Percentiles rank a stretch among this genome's conserved stretches.
These are phyloP conservation scores for Drosophila burlai DNA, from an alignment of 1,140 invertebrate species.

Conservation along the genomic window DNA sequence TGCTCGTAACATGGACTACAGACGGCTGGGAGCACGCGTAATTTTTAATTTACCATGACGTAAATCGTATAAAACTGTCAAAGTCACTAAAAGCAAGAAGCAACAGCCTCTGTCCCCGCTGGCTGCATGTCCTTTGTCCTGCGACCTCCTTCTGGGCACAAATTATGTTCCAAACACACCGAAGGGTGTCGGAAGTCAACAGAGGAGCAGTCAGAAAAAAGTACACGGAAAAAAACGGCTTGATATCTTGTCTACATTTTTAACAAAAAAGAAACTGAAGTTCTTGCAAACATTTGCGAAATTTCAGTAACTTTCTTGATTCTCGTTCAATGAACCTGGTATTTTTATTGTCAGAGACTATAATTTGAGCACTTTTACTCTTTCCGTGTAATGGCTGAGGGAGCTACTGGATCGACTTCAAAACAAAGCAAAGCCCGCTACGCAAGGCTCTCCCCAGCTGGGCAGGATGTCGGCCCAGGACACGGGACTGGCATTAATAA, in stretches of 20 bases:
- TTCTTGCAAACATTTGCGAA: background rate
- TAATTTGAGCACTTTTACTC: background rate
- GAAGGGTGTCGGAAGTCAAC: slow-evolving; percentile 79
- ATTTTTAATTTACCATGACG: slow-evolving; percentile 82
- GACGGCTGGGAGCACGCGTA: slow-evolving; percentile 60
- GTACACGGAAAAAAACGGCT: background rate
- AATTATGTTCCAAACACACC: slow-evolving; percentile 71
- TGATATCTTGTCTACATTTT: background rate
- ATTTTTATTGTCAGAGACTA: background rate
- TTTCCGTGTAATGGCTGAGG: slow-evolving; percentile 1
- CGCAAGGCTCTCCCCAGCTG: slow-evolving; percentile 43
- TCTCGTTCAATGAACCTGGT: too few relatives aligned
- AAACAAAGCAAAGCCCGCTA: slow-evolving; percentile 60
- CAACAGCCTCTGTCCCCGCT: slow-evolving; percentile 65
- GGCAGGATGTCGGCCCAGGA: slow-evolving; percentile 58
- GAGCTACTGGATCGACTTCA: slow-evolving; percentile 40
- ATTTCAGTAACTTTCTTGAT: too few relatives aligned
- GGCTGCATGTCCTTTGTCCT: slow-evolving; percentile 41
- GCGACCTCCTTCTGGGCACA: slow-evolving; percentile 48
- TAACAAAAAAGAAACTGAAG: background rate
- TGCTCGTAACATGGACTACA: slow-evolving; percentile 9
- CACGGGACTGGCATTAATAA: slow-evolving; percentile 75
- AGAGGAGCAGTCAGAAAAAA: slow-evolving; percentile 35
- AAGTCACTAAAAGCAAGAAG: slow-evolving; percentile 79
- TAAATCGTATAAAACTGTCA: slow-evolving; percentile 84